Base-by-base conservation (phyloP, 1,140 invertebrate genomes). In the Leptonema lineaticorne region DNA sequence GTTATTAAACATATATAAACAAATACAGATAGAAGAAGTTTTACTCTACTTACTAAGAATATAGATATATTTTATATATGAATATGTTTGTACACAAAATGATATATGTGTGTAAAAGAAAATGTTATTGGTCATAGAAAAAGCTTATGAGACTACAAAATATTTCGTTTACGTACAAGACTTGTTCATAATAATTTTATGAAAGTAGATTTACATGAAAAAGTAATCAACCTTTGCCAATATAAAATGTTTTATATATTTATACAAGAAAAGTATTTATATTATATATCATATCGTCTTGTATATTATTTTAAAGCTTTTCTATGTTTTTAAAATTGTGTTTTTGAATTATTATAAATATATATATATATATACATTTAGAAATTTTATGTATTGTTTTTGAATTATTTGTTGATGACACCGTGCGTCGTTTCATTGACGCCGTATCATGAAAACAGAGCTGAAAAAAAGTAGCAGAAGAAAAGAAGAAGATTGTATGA, bases 11-110 rank as follows among this genome's bases (percentile, higher is more conserved):
- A 41, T 30, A n/a, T 28, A 18, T 45, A 63, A 16, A 63, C 60
- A 27, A 4, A 63, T 22, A 45, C 60, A 63, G 60, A 48, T 45
- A 48, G 60, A 48, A n/a, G n/a, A n/a, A n/a, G n/a, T n/a, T n/a
- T n/a, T n/a, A n/a, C 27, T 53, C 37, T 66, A 66, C 63, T 66
- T 66, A 66, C 63, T n/a, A n/a, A n/a, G n/a, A n/a, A n/a, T n/a
- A n/a, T n/a, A n/a, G n/a, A n/a, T n/a, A n/a, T n/a, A n/a, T n/a
- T n/a, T n/a, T n/a, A n/a, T n/a, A n/a, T n/a, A n/a, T n/a, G n/a
- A n/a, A n/a, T n/a, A n/a, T n/a, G n/a, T n/a, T n/a, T n/a, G n/a
- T n/a, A n/a, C n/a, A n/a, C n/a, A n/a, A n/a, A n/a, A n/a, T 24
- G 50, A 11, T 53, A 20, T 26, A n/a, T 66, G 22, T 66, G 27